Conservation (phyloP, 2,888 invertebrate species). For the Rhagonycha lutea region DNA sequence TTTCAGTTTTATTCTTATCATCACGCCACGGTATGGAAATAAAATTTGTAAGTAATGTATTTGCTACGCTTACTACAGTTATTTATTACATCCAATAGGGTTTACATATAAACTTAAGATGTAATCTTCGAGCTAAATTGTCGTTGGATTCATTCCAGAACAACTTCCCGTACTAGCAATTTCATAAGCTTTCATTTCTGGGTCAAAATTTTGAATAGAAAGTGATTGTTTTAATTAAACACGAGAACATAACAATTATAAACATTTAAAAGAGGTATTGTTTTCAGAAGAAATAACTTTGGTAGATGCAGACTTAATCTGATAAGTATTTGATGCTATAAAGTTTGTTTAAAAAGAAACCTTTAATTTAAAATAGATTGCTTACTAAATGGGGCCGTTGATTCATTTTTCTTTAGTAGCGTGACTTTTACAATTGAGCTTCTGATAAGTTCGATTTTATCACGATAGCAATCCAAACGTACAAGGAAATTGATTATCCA, state of each 20-base stretch:
- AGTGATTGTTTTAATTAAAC: background rate
- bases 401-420: background rate
- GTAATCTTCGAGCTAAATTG: background rate
- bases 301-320: background rate
- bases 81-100: background rate
- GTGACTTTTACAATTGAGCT: background rate
- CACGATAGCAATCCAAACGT: background rate
- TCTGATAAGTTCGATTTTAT: background rate
- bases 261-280: background rate
- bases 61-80: background rate
- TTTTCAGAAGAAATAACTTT: background rate
- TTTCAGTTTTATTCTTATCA: background rate
- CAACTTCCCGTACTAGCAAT: background rate
- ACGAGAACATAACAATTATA: background rate
- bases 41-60: background rate
- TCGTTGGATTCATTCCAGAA: background rate
- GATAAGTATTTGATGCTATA: background rate
- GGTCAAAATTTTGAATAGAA: background rate
- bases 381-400: background rate
- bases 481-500: background rate
- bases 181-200: background rate
- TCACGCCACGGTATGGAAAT: background rate
- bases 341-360: background rate
- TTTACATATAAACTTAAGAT: background rate
- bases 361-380: background rate